Percentiles rank a stretch among this genome's conserved stretches.
Evolutionary conservation across 2,113 vertebrate species (phyloP).

Genomic region (Gobiocypris rarus): DNA sequence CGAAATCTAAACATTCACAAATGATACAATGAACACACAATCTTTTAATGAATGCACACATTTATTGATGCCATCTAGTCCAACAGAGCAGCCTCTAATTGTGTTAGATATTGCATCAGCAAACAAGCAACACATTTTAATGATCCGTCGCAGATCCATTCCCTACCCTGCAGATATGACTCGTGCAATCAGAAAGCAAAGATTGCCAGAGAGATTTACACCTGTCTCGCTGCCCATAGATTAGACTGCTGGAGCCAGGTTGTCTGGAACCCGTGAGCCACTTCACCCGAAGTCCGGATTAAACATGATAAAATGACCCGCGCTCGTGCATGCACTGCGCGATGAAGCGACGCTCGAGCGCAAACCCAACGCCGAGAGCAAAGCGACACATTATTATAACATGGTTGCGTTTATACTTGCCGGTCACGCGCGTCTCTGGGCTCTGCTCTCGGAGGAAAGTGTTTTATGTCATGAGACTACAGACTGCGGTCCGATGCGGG

Average conservation of each 20-base stretch:
- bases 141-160: background rate
- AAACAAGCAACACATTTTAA: conserved; percentile 54
- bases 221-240: conserved; percentile 91
- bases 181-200: conserved; percentile 71
- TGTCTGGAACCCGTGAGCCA: conserved; percentile 87
- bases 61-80: background rate
- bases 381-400: conserved; percentile 21
- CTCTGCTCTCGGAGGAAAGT: conserved; percentile 67
- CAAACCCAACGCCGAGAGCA: conserved; percentile 49
- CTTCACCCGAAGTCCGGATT: conserved; percentile 71
- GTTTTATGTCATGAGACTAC: conserved; percentile 77
- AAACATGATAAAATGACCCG: conserved; percentile 75
- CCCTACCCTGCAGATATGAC: conserved; percentile 83
- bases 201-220: conserved; percentile 92
- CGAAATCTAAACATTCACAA: background rate
- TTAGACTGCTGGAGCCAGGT: conserved; percentile 91
- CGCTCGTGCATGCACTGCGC: conserved; percentile 63
- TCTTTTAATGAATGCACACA: background rate
- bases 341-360: conserved; percentile 58
- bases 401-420: conserved; percentile 14
- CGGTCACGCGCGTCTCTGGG: conserved; percentile 26
- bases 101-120: conserved; percentile 17
- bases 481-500: conserved; percentile 65
- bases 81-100: background rate
- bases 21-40: background rate